Evolutionary conservation across 2,797 vertebrate species (phyloP).

Genomic region (Scarus forsteni): DNA sequence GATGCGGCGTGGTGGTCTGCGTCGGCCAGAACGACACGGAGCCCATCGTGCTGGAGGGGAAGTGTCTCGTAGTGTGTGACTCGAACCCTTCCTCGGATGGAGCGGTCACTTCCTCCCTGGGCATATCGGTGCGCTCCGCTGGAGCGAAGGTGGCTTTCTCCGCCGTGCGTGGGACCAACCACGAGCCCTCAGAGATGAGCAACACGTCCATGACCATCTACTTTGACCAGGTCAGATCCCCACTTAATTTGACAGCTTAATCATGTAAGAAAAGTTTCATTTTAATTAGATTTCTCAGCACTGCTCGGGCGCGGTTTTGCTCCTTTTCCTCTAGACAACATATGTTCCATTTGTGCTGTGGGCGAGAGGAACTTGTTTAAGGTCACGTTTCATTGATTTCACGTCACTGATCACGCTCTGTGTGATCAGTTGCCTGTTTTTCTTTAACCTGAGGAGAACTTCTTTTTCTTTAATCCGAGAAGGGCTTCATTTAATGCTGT

Average conservation of each 20-base stretch:
- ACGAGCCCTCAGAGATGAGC: constrained; percentile 96
- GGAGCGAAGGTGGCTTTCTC: constrained; percentile 92
- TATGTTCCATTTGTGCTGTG: not conserved
- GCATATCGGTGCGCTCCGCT: constrained; percentile 94
- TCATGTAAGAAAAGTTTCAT: not conserved
- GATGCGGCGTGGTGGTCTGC: constrained; percentile 82
- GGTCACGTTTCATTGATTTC: constrained; percentile 34
- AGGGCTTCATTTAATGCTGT: constrained; percentile 10
- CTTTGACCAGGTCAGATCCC: constrained; percentile 92
- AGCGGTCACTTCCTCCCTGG: constrained; percentile 94
- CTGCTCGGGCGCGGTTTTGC: not conserved
- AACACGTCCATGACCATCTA: constrained; percentile 98
- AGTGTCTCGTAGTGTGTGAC: constrained; percentile 98
- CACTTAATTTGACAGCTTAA: constrained; percentile 18
- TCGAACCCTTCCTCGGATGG: constrained; percentile 97
- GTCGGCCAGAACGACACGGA: constrained; percentile 96
- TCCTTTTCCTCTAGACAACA: not conserved
- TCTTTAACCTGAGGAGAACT: not conserved
- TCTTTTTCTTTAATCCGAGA: constrained; percentile 7
- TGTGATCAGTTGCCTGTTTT: constrained; percentile 5
- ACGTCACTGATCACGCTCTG: constrained; percentile 5
- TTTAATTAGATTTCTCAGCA: not conserved
- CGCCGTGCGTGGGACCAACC: constrained; percentile 89
- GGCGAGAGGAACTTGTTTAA: constrained; percentile 39
- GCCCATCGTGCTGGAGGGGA: constrained; percentile 97